These are phyloP conservation scores for Zeugodacus cucurbitae DNA, from an alignment of 1,140 invertebrate species.

Conservation along the genomic window DNA sequence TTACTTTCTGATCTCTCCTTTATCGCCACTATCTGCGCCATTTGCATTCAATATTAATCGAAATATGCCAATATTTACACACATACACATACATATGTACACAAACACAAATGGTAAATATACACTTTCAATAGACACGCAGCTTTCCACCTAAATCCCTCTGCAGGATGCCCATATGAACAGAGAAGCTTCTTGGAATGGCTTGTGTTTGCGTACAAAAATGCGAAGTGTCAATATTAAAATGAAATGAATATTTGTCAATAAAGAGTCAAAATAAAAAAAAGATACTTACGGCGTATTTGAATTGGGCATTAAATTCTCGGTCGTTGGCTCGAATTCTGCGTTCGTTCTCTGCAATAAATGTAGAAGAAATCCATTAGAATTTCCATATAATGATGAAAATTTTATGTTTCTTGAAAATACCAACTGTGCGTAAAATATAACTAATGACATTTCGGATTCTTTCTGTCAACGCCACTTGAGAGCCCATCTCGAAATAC, in stretches of 20 bases:
- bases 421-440: slow-evolving; percentile 9
- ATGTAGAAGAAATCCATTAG: slow-evolving; percentile 10
- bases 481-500: not conserved
- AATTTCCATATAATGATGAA: not conserved
- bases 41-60: not conserved
- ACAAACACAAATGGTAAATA: not conserved
- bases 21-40: not conserved
- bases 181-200: too few relatives aligned
- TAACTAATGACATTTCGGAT: slow-evolving; percentile 1
- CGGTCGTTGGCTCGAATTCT: slow-evolving; percentile 95
- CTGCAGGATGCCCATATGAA: too few relatives aligned
- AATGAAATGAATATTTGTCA: too few relatives aligned
- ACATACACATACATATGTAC: not conserved
- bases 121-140: too few relatives aligned
- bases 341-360: slow-evolving; percentile 69
- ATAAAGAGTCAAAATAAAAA: too few relatives aligned
- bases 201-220: not conserved
- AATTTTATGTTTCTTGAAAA: not conserved
- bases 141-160: too few relatives aligned
- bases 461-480: not conserved
- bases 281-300: slow-evolving; percentile 91
- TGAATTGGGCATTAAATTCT: slow-evolving; percentile 93
- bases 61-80: not conserved
- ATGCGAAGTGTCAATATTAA: not conserved
- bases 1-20: not conserved